Percentiles rank a stretch among this genome's conserved stretches.
These are phyloP conservation scores for Himantopus leucocephalus DNA, from an alignment of 2,113 vertebrate species.

Conservation along the genomic window DNA sequence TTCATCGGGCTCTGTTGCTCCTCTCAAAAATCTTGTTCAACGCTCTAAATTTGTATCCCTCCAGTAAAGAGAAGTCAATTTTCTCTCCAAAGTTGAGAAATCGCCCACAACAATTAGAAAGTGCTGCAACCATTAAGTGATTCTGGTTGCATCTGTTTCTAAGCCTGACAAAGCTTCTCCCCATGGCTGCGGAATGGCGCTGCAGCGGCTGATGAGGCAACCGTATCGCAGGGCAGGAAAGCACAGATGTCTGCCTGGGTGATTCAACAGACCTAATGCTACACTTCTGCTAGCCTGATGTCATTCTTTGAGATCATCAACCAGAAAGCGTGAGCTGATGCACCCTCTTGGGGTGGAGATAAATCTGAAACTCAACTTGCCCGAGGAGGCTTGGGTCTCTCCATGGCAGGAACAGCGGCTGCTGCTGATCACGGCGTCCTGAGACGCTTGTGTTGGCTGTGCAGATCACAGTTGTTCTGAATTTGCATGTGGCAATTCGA, in stretches of 20 bases:
- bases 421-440: background rate
- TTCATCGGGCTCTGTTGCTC: background rate
- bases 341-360: background rate
- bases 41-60: background rate
- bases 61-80: background rate
- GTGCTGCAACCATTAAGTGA: background rate
- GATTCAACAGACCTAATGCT: background rate
- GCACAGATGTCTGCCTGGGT: background rate
- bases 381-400: background rate
- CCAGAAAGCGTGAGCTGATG: background rate
- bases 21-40: background rate
- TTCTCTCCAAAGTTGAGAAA: background rate
- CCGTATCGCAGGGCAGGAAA: background rate
- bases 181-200: background rate
- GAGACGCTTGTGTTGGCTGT: rapidly evolving
- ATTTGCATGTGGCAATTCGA: background rate
- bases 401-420: rapidly evolving
- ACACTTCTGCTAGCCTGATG: background rate
- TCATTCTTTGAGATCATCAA: background rate
- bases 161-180: background rate
- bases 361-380: background rate
- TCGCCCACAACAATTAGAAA: background rate
- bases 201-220: background rate
- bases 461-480: background rate
- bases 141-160: background rate